Evolutionary conservation across 2,797 vertebrate species (phyloP).

Genomic region (Tokudaia tokunoshimensis): DNA sequence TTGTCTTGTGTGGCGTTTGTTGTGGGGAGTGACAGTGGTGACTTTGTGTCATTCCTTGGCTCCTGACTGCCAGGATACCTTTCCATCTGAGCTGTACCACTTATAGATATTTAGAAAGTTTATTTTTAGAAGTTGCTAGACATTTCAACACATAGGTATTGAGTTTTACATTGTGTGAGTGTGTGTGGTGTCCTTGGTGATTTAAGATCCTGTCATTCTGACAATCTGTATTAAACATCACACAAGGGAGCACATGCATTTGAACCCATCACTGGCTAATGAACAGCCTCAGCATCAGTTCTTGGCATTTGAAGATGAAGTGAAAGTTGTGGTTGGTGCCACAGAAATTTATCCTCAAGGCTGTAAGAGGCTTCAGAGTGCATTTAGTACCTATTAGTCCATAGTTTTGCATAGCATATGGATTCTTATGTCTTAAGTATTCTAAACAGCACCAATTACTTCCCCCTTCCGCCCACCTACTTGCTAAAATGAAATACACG

Average conservation of each 20-base stretch:
- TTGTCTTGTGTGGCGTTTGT: not conserved
- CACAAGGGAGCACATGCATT: not conserved
- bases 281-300: not conserved
- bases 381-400: not conserved
- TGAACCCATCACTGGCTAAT: not conserved
- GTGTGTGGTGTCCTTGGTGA: not conserved
- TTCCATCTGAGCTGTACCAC: not conserved
- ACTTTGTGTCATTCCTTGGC: not conserved
- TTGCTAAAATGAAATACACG: not conserved
- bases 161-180: not conserved
- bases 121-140: not conserved
- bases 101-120: not conserved
- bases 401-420: not conserved
- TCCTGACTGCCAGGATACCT: not conserved
- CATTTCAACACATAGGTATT: not conserved
- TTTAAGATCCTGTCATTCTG: not conserved
- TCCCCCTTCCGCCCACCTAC: no score
- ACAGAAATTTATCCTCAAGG: not conserved
- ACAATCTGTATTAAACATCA: not conserved
- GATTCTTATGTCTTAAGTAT: not conserved
- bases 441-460: not conserved
- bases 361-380: not conserved
- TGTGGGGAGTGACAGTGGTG: no score
- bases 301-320: conserved; percentile 25
- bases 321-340: not conserved